Evolutionary conservation across 1,140 invertebrate species (phyloP), one percentile per base, ranked within the genome.

Genomic region (Hydropsyche tenuis): DNA sequence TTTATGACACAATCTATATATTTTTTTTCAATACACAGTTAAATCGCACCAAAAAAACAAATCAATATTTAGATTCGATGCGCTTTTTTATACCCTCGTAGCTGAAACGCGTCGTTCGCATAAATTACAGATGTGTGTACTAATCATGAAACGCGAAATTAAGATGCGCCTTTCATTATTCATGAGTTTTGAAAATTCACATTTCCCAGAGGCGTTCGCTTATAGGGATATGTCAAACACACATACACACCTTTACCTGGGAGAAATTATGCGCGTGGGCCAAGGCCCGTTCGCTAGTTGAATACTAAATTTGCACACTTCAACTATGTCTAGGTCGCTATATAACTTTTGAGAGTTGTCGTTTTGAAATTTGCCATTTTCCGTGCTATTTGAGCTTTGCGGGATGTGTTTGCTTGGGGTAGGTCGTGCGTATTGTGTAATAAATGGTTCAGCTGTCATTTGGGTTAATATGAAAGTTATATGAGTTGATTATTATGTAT

Each of bases 141-240:
- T 60, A 60, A 60, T 60, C 56, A 60, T 25, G 56, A 60, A 60
- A 60, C 23, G 22, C 23, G 56, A 60, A 60, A 60, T 60, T 60
- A 60, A 60, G 56, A 60, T 60, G 22, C 56, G 56, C 20, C 56
- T 60, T 60, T 60, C 56, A 25, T 60, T 60, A 60, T 60, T 60
- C 56, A 60, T 60, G 56, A 60, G 56, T 60, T 60, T 60, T 60
- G 22, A 60, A 60, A 60, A 60, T 60, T 60, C 56, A 60, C 56
- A 60, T 60, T 60, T 60, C 56, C 56, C 56, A 23, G 56, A 60
- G 56, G 56, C 56, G 51, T 53, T 53, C 51, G 51, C 51, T 53
- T 18, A 20, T n/a, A 25, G 56, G 14, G 45, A 16, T 2, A 48
- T 3, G 45, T 3, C 22, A 60, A 9, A 37, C 3, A 37, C 9